These are phyloP conservation scores for Synchiropus splendidus DNA, from an alignment of 2,113 vertebrate genomes.

Conservation along the genomic window DNA sequence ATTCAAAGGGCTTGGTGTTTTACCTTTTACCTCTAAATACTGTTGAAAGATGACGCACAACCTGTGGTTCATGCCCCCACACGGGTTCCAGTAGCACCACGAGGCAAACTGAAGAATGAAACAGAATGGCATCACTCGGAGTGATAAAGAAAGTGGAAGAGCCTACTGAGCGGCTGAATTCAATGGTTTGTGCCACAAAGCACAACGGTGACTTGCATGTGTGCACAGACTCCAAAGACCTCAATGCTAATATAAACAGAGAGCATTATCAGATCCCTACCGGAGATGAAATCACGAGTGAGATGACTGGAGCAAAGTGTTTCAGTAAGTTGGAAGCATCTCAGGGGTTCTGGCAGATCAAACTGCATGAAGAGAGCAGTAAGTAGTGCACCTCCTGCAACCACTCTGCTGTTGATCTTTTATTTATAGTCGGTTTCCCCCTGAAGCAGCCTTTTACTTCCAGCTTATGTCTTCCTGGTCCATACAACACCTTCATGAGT, in stretches of 20 bases:
- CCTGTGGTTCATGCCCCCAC: no score
- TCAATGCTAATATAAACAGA: not conserved
- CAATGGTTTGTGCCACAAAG: not conserved
- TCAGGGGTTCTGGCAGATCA: constrained; percentile 1
- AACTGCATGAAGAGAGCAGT: not conserved
- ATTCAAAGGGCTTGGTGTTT: no score
- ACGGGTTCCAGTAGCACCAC: no score
- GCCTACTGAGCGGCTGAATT: not conserved
- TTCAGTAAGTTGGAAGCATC: constrained; percentile 5
- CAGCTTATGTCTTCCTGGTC: not conserved
- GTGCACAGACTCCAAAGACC: not conserved
- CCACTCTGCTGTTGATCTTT: not conserved
- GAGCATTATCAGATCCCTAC: constrained; percentile 3
- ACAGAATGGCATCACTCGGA: not conserved
- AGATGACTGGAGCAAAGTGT: constrained; percentile 3
- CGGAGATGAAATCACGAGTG: constrained; percentile 1
- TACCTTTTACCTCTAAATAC: no score
- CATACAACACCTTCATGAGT: no score
- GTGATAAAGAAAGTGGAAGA: constrained; percentile 1
- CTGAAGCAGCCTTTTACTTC: not conserved
- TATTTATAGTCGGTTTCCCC: no score
- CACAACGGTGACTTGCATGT: not conserved
- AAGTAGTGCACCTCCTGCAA: constrained; percentile 1
- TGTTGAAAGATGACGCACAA: no score
- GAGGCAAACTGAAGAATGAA: not conserved